Conservation (phyloP, 2,888 invertebrate genomes). For the Hartigia nigra region DNA sequence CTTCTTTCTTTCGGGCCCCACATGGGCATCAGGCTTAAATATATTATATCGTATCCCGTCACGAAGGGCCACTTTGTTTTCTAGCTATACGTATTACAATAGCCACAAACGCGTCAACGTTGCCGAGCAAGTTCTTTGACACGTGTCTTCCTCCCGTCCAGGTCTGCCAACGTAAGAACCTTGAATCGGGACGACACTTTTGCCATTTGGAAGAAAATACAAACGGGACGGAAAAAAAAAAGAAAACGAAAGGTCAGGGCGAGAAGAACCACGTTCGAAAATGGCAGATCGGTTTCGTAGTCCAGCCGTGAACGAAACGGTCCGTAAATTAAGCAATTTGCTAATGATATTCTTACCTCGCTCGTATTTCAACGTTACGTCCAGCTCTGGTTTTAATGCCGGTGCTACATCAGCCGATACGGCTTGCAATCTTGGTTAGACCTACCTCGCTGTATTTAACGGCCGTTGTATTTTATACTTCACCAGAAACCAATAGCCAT, state of each 20-base stretch:
- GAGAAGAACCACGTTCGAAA: background rate
- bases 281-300: background rate
- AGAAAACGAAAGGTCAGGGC: background rate
- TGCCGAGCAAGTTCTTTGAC: background rate
- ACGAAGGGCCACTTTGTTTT: conserved; percentile 52
- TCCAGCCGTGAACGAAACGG: conserved; percentile 30
- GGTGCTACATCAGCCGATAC: conserved; percentile 55
- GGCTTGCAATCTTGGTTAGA: conserved; percentile 43
- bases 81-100: conserved; percentile 15
- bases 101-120: background rate
- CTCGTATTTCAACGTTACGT: conserved; percentile 59
- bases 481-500: conserved; percentile 46
- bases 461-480: conserved; percentile 53
- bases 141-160: background rate
- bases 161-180: background rate
- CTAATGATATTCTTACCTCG: conserved; percentile 65
- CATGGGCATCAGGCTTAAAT: conserved; percentile 43
- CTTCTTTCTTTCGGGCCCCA: conserved; percentile 50
- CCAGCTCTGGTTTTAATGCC: conserved; percentile 56
- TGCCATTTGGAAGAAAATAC: background rate
- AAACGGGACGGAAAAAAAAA: background rate
- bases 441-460: conserved; percentile 52
- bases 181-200: background rate
- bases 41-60: conserved; percentile 47
- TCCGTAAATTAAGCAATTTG: conserved; percentile 65